phyloP scores from a whole-genome alignment of 2,888 invertebrate genomes.

The Sabatieria punctata region DNA sequence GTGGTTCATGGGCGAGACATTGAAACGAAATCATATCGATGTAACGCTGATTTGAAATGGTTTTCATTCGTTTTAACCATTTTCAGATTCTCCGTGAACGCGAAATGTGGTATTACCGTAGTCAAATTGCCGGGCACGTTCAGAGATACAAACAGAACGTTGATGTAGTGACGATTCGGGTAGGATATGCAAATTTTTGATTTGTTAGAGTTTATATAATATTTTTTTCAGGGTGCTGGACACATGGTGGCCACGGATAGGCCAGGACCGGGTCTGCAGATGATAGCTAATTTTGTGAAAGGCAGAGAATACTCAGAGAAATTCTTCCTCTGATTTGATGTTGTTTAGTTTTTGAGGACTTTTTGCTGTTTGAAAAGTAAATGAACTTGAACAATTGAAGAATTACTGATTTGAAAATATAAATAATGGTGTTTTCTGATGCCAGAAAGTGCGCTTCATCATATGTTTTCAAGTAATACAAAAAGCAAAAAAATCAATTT shows the following conservation, averaged over 20 bases:
- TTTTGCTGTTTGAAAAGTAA: too few species aligned
- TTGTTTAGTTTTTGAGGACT: too few species aligned
- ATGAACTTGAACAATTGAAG: too few species aligned
- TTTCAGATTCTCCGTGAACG: not conserved
- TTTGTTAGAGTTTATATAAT: too few species aligned
- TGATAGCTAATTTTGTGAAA: slow-evolving; percentile 48
- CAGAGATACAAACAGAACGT: not conserved
- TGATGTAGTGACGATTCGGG: not conserved
- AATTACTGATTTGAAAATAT: too few species aligned
- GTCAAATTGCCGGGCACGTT: not conserved
- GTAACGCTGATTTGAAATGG: too few species aligned
- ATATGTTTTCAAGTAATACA: too few species aligned
- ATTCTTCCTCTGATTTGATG: too few species aligned
- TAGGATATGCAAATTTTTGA: not conserved
- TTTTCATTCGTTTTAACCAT: too few species aligned
- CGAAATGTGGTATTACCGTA: not conserved
- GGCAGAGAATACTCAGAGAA: not conserved
- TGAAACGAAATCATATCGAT: not conserved
- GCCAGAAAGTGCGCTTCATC: too few species aligned
- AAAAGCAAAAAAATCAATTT: too few species aligned
- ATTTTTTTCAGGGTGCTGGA: slow-evolving; percentile 48
- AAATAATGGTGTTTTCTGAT: too few species aligned
- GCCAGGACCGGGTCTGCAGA: slow-evolving; percentile 54
- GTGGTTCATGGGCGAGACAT: slow-evolving; percentile 1
- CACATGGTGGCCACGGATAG: slow-evolving; percentile 66